Evolutionary conservation across 2,888 invertebrate genomes (phyloP), one percentile per base, ranked within the genome.

Genomic region (Uloborus plumipes): DNA sequence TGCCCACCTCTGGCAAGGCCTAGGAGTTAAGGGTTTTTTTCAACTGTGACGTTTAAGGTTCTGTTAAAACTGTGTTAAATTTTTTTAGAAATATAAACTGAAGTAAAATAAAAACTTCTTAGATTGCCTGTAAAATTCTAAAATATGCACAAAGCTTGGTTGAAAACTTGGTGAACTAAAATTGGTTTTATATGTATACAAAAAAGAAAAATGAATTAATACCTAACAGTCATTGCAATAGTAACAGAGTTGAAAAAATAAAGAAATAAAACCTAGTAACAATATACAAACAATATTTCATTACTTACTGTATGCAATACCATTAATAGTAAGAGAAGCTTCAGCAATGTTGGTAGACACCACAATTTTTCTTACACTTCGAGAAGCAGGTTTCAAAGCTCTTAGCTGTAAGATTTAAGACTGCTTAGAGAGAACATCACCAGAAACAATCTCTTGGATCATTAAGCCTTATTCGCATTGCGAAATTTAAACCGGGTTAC

Each of bases 261-360:
- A n/a, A n/a, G n/a, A n/a, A n/a, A n/a, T n/a, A 39, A 1, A 18
- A 22, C 4, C 14, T 18, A 3, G 0, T 18, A 20, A 59, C 22
- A 59, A 14, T 18, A 59, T 7, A 59, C 3, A 14, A 59, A 64
- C 7, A n/a, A 47, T n/a, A 11, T 18, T 22, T 2, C 15, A 31
- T 39, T 18, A 64, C 67, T 90, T 89, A 95, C 95, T 95, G 89
- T 96, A 97, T 49, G 93, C 93, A 85, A 99, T 93, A 31, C 97
- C 97, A 4, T 94, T 93, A 87, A 99, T 97, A 0, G 99, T 99
- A 20, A 99, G 93, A 0, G 98, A 97, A 0, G 99, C 96, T 90
- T 99, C 99, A 0, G 99, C 98, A 72, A 99, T 95, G 88, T 99
- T 99, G 0, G 98, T 99, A 0, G 98, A 95, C 6, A 99, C 91